Evolutionary conservation across 1,140 invertebrate genomes (phyloP), one percentile per base, ranked within the genome.

Genomic region (Camponotus floridanus): DNA sequence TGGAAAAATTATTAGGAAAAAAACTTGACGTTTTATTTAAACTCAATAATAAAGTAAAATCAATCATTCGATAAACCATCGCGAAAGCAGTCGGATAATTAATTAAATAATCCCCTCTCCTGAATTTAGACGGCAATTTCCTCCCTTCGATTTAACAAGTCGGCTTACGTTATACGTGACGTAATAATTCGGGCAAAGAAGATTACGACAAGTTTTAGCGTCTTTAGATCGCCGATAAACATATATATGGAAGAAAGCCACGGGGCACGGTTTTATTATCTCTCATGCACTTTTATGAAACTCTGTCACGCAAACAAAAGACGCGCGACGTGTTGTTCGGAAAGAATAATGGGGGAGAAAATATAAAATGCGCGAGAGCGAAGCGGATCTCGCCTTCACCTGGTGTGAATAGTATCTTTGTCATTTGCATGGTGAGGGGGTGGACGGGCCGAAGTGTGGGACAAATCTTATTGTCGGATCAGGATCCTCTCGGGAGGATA

Each of bases 341-440:
- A 71, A 86, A 88, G 84, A 89, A 88, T 89, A 89, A 86, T 57
- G 57, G 68, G 18, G 42, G 67, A 87, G 76, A 51, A 18, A 51
- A 51, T 51, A 88, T 89, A 86, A 88, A 86, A 62, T 57, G 61
- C 73, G 33, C 64, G 26, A 21, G 65, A 71, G 65, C 65, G 45
- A 55, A 18, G 6, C 8, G 39, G 55, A 9, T 26, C 51, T 74
- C 51, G 67, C 57, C 55, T 79, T 57, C 74, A 70, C 59, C 76
- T 64, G 31, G 11, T 55, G 83, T 64, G 86, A 86, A 89, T 80
- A 42, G 62, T 59, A 62, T 68, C 39, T 79, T 89, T 76, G 71
- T 70, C 76, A 57, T 73, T 71, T 67, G 39, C 21, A 61, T 26
- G 61, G 61, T 15, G 36, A 6, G 59, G 70, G 7, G 61, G 45